A percentile compares a stretch with the other conserved stretches of the same genome.
phyloP scores from a whole-genome alignment of 2,797 vertebrate species.

The Chelmon rostratus region DNA sequence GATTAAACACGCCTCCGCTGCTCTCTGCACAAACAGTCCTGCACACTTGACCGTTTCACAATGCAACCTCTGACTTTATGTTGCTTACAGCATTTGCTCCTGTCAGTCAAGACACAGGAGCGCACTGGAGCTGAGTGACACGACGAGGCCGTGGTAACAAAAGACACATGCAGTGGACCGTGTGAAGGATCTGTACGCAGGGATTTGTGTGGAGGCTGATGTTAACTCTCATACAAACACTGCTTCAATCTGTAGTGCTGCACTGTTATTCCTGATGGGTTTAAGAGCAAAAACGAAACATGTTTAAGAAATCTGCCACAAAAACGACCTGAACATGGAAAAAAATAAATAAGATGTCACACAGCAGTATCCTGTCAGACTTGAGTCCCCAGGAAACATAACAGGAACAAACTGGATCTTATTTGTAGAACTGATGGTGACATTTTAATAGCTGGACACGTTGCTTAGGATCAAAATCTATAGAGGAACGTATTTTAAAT shows the following conservation, averaged over 20 bases:
- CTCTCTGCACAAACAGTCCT: not conserved
- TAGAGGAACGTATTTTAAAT: not conserved
- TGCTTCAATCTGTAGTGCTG: not conserved
- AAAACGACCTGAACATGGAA: not conserved
- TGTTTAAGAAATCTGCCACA: constrained; percentile 3
- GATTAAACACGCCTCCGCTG: not conserved
- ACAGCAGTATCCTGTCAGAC: constrained; percentile 4
- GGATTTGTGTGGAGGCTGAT: not conserved
- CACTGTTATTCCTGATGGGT: not conserved
- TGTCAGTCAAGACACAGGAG: not conserved
- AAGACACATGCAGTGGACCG: not conserved
- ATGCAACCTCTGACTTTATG: not conserved
- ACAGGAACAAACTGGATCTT: not conserved
- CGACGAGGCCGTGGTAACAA: not conserved
- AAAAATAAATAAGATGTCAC: constrained; percentile 23
- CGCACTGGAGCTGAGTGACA: not conserved
- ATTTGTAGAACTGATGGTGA: not conserved
- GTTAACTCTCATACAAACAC: not conserved
- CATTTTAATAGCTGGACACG: constrained; percentile 2
- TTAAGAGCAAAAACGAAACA: constrained; percentile 7
- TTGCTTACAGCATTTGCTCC: not conserved
- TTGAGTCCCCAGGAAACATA: too few relatives aligned
- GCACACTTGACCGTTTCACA: not conserved
- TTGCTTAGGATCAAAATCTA: constrained; percentile 2
- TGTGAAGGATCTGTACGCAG: not conserved